Conservation (phyloP, 2,113 vertebrate genomes). For the Notarius quadriscutis region DNA sequence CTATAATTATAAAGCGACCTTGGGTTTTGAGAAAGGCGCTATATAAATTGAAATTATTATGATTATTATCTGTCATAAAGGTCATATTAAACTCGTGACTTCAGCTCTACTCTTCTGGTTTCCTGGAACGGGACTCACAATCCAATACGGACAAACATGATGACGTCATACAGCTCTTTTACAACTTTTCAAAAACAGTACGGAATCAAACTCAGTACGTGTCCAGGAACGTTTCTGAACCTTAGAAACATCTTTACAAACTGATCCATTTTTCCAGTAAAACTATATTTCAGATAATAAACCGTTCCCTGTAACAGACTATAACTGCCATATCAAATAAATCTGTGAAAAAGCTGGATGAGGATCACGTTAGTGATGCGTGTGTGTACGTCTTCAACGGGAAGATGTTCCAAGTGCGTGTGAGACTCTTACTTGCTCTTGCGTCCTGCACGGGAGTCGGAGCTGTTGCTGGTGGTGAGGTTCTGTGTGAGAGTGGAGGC, state of each 20-base stretch:
- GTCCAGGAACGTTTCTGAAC: background rate
- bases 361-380: background rate
- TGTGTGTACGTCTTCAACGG: background rate
- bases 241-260: background rate
- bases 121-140: background rate
- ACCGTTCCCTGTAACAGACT: background rate
- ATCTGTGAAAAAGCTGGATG: background rate
- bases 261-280: background rate
- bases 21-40: too few species aligned
- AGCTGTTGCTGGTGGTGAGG: slow-evolving; percentile 79
- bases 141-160: background rate
- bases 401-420: background rate
- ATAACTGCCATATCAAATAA: background rate
- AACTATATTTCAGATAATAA: background rate
- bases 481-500: slow-evolving; percentile 95
- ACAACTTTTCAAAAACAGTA: background rate
- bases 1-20: too few species aligned
- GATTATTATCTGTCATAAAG: background rate
- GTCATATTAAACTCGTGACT: background rate
- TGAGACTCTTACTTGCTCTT: slow-evolving; percentile 88
- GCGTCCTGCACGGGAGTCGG: slow-evolving; percentile 85
- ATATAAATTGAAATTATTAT: too few species aligned
- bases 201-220: background rate
- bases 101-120: background rate
- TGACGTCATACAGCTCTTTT: background rate